Base-by-base conservation (phyloP, 2,888 invertebrate genomes). In the Drosophila vallismaia region DNA sequence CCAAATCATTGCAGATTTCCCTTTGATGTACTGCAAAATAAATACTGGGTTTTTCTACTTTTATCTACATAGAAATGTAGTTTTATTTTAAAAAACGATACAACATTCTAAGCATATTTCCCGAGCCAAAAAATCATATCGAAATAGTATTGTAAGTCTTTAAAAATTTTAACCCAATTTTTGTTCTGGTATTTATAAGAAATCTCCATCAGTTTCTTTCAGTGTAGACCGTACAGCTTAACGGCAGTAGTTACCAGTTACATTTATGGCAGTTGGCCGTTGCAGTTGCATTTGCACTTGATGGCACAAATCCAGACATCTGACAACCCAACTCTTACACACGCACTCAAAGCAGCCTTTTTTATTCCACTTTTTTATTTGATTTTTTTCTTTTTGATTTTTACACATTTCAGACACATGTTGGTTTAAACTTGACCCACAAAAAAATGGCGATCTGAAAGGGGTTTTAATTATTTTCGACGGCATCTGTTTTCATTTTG, bases 391-490 rank as follows among this genome's bases (percentile, higher is more conserved):
- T 42, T 38, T 14, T 40, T 12, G 5, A 42, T 42, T 12, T 40
- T 4, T 7, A 29, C n/a, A 28, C 9, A 14, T 45, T 10, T 8
- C 14, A 46, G 26, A 40, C 42, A 8, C 24, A 12, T 40, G 8
- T 70, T 77, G 70, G 64, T 46, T 64, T 84, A 78, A 84, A 84
- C 82, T 84, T 82, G 82, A 82, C 86, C 86, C 81, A 84, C 66
- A 86, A 80, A 81, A 53, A 69, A 31, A 7, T 8, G 19, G 8
- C 19, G 12, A 26, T 44, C 26, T n/a, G 62, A 42, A 44, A 26
- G 54, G 42, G 45, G 29, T 51, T 64, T 51, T 66, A 64, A 64
- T 64, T 64, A 63, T 63, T 45, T 64, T 54, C 40, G 44, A 45
- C 33, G 38, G 26, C 45, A 66, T 51, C 51, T 45, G 66, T 38